Evolutionary conservation across 2,113 vertebrate species (phyloP).

Genomic region (Gymnobelideus leadbeateri): DNA sequence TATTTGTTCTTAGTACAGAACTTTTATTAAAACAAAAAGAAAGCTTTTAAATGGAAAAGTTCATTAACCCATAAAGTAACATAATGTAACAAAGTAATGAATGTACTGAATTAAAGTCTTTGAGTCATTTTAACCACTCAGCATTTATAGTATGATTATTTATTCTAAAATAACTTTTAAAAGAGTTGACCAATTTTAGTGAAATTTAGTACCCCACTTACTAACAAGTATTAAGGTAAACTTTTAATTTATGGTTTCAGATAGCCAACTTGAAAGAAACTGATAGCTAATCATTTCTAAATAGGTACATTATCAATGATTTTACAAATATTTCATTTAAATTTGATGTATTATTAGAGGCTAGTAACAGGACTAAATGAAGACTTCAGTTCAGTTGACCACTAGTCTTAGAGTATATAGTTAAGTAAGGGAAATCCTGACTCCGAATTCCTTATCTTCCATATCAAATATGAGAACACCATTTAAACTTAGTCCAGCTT

Average conservation of each 20-base stretch:
- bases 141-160: slow-evolving; percentile 5
- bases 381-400: not conserved
- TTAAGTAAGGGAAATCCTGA: not conserved
- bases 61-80: not conserved
- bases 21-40: not conserved
- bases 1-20: not conserved
- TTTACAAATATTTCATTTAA: slow-evolving; percentile 28
- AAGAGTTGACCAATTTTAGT: not conserved
- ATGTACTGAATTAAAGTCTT: slow-evolving; percentile 17
- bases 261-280: slow-evolving; percentile 7
- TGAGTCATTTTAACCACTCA: not conserved
- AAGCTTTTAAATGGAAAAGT: not conserved
- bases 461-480: not conserved
- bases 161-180: not conserved
- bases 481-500: not conserved
- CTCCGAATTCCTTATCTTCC: not conserved
- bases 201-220: not conserved
- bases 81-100: slow-evolving; percentile 6
- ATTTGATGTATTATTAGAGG: not conserved
- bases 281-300: not conserved
- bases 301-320: not conserved
- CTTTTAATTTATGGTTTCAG: slow-evolving; percentile 10
- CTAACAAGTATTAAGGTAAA: slow-evolving; percentile 4
- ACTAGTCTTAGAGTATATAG: not conserved
- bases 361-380: not conserved